Percentiles rank a stretch among this genome's conserved stretches.
These are phyloP conservation scores for Heterodera carotae DNA, from an alignment of 1,140 invertebrate species.

Conservation along the genomic window DNA sequence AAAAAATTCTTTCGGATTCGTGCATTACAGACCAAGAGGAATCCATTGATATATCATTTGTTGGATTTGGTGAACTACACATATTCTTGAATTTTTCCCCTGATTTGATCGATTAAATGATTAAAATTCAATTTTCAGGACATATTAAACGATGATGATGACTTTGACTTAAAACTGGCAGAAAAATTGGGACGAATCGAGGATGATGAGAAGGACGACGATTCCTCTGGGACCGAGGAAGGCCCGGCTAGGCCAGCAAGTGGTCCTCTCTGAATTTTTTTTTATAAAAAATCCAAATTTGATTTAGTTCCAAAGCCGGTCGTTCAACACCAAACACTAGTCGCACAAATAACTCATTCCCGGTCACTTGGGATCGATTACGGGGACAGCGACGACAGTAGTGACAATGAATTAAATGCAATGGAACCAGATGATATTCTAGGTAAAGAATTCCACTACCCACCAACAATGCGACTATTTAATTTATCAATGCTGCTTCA, in stretches of 20 bases:
- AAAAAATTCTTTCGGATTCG: neutral
- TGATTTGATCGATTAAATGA: neutral
- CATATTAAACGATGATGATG: neutral
- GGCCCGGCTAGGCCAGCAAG: neutral
- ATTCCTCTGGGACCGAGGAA: neutral
- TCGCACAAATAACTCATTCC: neutral
- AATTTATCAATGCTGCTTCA: no score
- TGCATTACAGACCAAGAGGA: no score
- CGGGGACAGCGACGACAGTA: neutral
- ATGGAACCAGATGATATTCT: neutral
- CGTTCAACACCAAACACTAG: neutral
- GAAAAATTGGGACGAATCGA: neutral
- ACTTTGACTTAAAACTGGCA: neutral
- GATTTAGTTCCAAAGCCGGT: neutral
- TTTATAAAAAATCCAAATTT: neutral
- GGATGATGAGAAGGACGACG: neutral
- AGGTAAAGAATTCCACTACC: neutral
- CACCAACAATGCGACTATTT: no score
- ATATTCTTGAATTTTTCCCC: no score
- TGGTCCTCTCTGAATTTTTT: neutral
- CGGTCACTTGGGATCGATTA: slow-evolving; percentile 4
- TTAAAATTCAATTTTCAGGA: neutral
- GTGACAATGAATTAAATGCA: neutral
- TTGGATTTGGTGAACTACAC: no score
- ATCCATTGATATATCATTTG: no score